Evolutionary conservation across 2,797 vertebrate genomes (phyloP).

Genomic region (Gallirallus australis): DNA sequence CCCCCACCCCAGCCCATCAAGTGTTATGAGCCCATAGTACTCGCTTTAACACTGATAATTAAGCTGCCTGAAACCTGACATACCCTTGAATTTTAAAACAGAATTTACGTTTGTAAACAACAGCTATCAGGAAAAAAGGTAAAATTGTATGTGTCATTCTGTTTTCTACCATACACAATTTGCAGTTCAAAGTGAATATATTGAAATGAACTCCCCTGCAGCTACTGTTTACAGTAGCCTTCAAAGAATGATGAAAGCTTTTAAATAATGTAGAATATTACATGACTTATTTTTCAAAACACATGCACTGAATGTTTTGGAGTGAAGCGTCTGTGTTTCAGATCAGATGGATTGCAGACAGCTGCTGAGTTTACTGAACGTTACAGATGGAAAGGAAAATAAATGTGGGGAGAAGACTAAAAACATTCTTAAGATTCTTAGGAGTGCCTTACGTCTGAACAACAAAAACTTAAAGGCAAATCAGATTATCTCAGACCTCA

Average conservation of each 20-base stretch:
- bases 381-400: not conserved
- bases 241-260: constrained; percentile 63
- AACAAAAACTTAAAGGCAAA: not conserved
- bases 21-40: not conserved
- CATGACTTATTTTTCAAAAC: constrained; percentile 52
- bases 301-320: constrained; percentile 32
- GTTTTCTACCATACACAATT: constrained; percentile 61
- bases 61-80: constrained; percentile 46
- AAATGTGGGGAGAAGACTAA: not conserved
- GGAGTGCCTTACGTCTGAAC: not conserved
- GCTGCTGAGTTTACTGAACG: constrained; percentile 3
- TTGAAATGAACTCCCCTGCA: constrained; percentile 69
- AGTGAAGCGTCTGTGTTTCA: constrained; percentile 44
- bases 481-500: not conserved
- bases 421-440: not conserved
- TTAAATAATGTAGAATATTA: constrained; percentile 62
- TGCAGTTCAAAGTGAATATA: constrained; percentile 74
- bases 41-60: constrained; percentile 47
- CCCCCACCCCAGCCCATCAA: not conserved
- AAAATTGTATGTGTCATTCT: constrained; percentile 58
- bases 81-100: constrained; percentile 38
- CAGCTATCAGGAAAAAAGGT: constrained; percentile 59
- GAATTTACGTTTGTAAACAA: constrained; percentile 66
- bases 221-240: constrained; percentile 69
- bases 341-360: constrained; percentile 32